Evolutionary conservation across 2,113 vertebrate species (phyloP).

Genomic region (Craseonycteris thonglongyai): DNA sequence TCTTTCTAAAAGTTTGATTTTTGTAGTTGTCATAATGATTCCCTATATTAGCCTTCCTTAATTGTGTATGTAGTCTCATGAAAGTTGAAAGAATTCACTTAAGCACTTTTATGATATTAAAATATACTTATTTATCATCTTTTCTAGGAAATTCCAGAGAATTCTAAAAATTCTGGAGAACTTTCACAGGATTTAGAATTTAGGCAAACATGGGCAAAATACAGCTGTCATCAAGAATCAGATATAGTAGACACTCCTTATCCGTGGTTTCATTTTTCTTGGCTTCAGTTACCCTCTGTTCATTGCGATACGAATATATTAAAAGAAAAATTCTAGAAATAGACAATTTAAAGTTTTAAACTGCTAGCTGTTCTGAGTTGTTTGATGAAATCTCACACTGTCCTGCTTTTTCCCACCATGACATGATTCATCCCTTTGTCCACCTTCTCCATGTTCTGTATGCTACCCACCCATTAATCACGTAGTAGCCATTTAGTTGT

Average conservation of each 20-base stretch:
- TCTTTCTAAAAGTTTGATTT: neutral
- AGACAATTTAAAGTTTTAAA: no score
- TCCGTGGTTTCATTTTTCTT: no score
- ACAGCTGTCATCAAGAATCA: neutral
- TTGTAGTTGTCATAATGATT: neutral
- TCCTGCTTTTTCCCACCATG: no score
- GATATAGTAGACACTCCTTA: neutral
- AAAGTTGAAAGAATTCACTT: conserved; percentile 53
- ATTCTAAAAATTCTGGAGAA: conserved; percentile 25
- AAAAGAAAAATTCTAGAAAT: no score
- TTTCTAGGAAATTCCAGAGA: conserved; percentile 48
- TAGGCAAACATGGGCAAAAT: neutral
- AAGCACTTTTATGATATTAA: conserved; percentile 34
- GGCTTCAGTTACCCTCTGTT: no score
- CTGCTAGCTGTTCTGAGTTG: no score
- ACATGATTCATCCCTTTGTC: no score
- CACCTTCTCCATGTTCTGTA: no score
- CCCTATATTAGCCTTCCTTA: conserved; percentile 49
- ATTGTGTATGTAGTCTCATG: conserved; percentile 39
- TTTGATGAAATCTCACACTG: no score
- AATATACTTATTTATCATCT: conserved; percentile 54
- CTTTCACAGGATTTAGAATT: conserved; percentile 12
- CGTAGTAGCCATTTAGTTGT: no score
- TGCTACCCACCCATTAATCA: no score
- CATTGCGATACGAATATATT: no score